Evolutionary conservation across 1,140 invertebrate genomes (phyloP).

Genomic region (Euwallacea fornicatus): DNA sequence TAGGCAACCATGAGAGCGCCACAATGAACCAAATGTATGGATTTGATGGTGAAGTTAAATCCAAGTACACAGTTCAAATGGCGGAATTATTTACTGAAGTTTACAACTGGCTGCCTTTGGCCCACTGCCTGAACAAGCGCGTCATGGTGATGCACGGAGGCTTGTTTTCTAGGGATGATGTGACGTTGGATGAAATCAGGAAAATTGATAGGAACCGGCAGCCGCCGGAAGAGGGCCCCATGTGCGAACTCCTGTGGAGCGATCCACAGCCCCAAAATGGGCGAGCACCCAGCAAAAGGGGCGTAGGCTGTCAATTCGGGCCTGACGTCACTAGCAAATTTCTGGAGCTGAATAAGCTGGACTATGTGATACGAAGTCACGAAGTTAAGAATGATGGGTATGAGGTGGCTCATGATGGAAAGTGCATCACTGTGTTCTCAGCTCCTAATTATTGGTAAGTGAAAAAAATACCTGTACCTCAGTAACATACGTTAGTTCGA

Average conservation of each 20-base stretch:
- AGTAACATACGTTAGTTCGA: not conserved
- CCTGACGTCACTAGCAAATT: conserved; percentile 94
- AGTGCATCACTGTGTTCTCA: conserved; percentile 95
- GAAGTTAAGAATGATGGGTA: conserved; percentile 98
- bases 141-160: conserved; percentile 96
- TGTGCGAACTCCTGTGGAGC: conserved; percentile 98
- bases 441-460: conserved; percentile 97
- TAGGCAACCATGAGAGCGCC: conserved; percentile 96
- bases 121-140: conserved; percentile 91
- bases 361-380: conserved; percentile 95
- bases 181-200: conserved; percentile 89
- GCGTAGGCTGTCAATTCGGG: conserved; percentile 98
- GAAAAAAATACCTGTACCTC: not conserved
- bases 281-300: conserved; percentile 89
- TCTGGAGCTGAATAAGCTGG: conserved; percentile 80
- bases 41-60: conserved; percentile 96
- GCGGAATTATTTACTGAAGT: conserved; percentile 97
- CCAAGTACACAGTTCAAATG: conserved; percentile 94
- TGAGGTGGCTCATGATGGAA: conserved; percentile 90
- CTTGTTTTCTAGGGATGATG: conserved; percentile 85
- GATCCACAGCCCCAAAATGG: conserved; percentile 92
- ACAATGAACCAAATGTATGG: conserved; percentile 99
- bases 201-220: conserved; percentile 89
- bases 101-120: conserved; percentile 96
- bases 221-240: conserved; percentile 93